Base-by-base conservation (phyloP, 2,888 invertebrate genomes). In the Drosophila neonasuta region DNA sequence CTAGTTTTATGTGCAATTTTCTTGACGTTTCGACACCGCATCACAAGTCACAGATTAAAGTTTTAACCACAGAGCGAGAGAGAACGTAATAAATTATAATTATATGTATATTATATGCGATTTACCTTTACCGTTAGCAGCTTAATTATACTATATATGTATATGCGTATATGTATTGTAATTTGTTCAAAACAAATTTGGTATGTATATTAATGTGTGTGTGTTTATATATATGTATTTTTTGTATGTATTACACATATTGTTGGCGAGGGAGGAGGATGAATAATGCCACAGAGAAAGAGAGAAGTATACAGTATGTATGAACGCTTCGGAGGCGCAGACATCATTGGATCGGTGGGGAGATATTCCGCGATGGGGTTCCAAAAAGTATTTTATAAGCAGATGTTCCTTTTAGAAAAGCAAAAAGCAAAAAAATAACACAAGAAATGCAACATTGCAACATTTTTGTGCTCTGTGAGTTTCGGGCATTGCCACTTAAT, bases 41-140 rank as follows among this genome's bases (percentile, higher is more conserved):
- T 42, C n/a, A 8, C 17, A 13, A 24, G 34, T 24, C 39, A 39
- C 55, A 17, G 41, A 11, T 24, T 13, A 50, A 44, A n/a, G 17
- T 10, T 57, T 55, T 58, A 51, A 39, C 29, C 59, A 36, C 11
- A 32, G 4, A 24, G 24, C 24, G 24, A 46, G 32, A 51, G n/a
- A n/a, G 24, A 59, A 50, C 61, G 49, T 58, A 62, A 71, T 59
- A 59, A 65, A 60, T 60, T 59, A 66, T 66, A 71, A 57, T 56
- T 68, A 64, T 24, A 24, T 68, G 59, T 24, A 24, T 74, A 59
- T 55, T 57, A 61, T 75, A 70, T 70, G 62, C 62, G 55, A 64
- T 58, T 79, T 79, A 81, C 52, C 69, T 63, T 46, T 70, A 81
- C 52, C 60, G 56, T 68, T 77, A 78, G 65, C 86, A 67, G 74